Conservation (phyloP, 2,797 vertebrate species). For the Apogon talboti region DNA sequence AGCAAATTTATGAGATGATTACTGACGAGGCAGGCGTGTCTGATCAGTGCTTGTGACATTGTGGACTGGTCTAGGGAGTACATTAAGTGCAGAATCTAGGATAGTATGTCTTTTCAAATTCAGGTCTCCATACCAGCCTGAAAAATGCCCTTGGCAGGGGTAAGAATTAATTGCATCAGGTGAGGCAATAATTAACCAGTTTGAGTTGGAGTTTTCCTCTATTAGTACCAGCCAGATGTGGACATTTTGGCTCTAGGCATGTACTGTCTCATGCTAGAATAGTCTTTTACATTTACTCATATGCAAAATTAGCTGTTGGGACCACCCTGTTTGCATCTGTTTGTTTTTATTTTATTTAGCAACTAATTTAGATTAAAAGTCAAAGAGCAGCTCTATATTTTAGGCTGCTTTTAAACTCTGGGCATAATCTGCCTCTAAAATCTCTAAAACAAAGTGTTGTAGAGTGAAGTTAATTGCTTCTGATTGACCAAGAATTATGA, state of each 20-base stretch:
- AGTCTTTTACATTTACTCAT: constrained; percentile 9
- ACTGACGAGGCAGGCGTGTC: no score
- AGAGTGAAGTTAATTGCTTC: constrained; percentile 20
- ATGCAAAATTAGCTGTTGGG: constrained; percentile 11
- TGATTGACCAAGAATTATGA: constrained; percentile 32
- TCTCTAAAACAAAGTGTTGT: constrained; percentile 6
- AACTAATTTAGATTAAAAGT: constrained; percentile 19
- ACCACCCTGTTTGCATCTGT: background rate
- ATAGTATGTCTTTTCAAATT: constrained; percentile 34
- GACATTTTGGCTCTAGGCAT: constrained; percentile 44
- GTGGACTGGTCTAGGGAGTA: constrained; percentile 44
- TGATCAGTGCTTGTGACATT: constrained; percentile 25
- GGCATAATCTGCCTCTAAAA: constrained; percentile 1
- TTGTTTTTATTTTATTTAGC: constrained; percentile 23
- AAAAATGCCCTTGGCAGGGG: constrained; percentile 17
- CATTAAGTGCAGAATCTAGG: constrained; percentile 42
- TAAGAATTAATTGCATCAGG: constrained; percentile 47
- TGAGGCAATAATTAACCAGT: constrained; percentile 60
- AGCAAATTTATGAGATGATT: no score
- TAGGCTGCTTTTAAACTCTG: constrained; percentile 8
- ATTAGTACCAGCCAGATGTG: constrained; percentile 68
- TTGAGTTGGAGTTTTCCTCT: constrained; percentile 42
- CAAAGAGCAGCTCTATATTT: background rate
- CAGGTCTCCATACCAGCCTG: constrained; percentile 30
- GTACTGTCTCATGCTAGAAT: constrained; percentile 16